A percentile compares a stretch with the other conserved stretches of the same genome.
These are phyloP conservation scores for Blennius ocellaris DNA, from an alignment of 2,113 vertebrate species.

Conservation along the genomic window DNA sequence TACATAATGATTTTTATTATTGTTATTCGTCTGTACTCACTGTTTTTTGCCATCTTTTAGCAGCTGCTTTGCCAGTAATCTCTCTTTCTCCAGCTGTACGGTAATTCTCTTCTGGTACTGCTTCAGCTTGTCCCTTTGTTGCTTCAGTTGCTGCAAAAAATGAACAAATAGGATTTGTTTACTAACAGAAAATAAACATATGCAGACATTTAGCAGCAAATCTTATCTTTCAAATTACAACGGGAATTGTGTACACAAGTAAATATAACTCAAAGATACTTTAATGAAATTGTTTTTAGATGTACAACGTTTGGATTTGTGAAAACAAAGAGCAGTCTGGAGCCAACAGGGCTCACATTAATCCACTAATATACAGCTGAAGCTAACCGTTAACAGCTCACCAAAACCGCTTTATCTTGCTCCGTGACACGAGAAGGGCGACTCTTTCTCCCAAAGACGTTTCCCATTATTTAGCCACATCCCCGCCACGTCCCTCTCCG, in stretches of 20 bases:
- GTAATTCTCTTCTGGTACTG: constrained; percentile 91
- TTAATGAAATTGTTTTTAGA: too few species aligned
- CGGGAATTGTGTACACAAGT: too few species aligned
- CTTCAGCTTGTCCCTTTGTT: constrained; percentile 93
- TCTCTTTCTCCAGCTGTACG: constrained; percentile 87
- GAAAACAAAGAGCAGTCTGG: neutral
- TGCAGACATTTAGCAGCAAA: too few species aligned
- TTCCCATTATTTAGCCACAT: constrained; percentile 89
- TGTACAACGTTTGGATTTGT: too few species aligned
- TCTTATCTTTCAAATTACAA: too few species aligned
- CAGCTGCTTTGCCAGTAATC: constrained; percentile 87
- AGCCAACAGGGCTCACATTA: neutral
- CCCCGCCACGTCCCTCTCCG: constrained; percentile 55
- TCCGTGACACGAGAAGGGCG: constrained; percentile 91
- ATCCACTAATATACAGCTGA: neutral
- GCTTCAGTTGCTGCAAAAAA: constrained; percentile 90
- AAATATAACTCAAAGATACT: too few species aligned
- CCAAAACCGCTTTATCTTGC: constrained; percentile 91
- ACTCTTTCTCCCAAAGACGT: constrained; percentile 91
- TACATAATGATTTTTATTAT: too few species aligned
- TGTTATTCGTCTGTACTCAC: constrained; percentile 76
- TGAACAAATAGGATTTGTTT: too few species aligned
- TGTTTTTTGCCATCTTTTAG: constrained; percentile 90
- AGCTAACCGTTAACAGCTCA: constrained; percentile 72
- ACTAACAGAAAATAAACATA: too few species aligned